These are phyloP conservation scores for Cryptocephalus primarius DNA, from an alignment of 2,888 invertebrate species.

Conservation along the genomic window DNA sequence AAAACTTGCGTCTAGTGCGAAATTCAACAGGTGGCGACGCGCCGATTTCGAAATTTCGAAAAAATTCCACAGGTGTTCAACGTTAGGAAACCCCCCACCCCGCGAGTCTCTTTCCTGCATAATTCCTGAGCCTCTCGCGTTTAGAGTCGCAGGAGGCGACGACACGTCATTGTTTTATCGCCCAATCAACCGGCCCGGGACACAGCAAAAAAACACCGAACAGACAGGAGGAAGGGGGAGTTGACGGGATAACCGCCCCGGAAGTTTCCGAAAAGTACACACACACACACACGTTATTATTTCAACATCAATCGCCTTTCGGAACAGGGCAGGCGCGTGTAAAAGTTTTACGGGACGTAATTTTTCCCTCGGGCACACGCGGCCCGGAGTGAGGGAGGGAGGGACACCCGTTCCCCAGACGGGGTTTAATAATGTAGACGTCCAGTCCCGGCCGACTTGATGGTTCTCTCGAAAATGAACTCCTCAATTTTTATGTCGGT, in stretches of 20 bases:
- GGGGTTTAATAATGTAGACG: slow-evolving; percentile 31
- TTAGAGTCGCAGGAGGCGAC: no score
- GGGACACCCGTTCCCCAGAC: slow-evolving; percentile 16
- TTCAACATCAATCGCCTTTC: slow-evolving; percentile 26
- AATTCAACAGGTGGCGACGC: no score
- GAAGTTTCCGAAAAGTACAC: background rate
- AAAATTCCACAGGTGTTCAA: no score
- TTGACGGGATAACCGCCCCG: background rate
- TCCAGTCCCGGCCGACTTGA: slow-evolving; percentile 27
- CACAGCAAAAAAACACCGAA: no score
- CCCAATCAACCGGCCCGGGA: no score
- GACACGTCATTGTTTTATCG: no score
- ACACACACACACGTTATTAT: slow-evolving; percentile 16
- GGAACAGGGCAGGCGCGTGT: slow-evolving; percentile 22
- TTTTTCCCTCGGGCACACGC: slow-evolving; percentile 28
- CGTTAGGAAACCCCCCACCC: no score
- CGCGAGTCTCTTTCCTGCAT: no score
- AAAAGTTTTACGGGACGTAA: slow-evolving; percentile 33
- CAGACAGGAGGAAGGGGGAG: background rate
- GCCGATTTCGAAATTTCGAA: no score
- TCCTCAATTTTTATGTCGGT: slow-evolving; percentile 30
- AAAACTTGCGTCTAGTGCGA: no score
- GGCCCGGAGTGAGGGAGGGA: slow-evolving; percentile 2
- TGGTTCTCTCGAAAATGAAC: slow-evolving; percentile 31
- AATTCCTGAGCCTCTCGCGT: no score